phyloP scores from a whole-genome alignment of 2,113 vertebrate genomes.

The Ptilonorhynchus violaceus region DNA sequence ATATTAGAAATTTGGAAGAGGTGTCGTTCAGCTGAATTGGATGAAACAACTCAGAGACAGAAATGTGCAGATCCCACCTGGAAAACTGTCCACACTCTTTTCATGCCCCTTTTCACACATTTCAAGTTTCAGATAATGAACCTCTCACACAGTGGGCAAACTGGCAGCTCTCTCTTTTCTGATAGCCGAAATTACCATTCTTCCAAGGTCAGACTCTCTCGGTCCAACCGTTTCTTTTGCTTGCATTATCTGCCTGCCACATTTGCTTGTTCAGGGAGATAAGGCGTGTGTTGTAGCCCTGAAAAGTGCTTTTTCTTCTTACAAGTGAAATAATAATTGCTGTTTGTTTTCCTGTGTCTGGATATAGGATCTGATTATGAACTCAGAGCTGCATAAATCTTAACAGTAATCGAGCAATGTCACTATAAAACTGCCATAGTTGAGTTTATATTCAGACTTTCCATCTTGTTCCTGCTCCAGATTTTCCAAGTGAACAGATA shows the following conservation, averaged over 20 bases:
- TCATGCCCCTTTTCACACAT: not conserved
- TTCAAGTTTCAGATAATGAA: not conserved
- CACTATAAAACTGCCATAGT: not conserved
- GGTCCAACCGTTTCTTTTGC: not conserved
- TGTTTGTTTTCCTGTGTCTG: not conserved
- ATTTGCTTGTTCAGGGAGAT: not conserved
- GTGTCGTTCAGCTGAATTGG: not conserved
- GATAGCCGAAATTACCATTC: not conserved
- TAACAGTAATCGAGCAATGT: not conserved
- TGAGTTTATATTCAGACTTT: not conserved
- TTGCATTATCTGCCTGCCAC: not conserved
- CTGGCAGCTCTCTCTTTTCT: not conserved
- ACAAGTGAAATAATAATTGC: not conserved
- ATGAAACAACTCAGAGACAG: not conserved
- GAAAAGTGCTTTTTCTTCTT: not conserved
- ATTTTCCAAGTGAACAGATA: not conserved
- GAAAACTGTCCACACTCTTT: not conserved
- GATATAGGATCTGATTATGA: not conserved
- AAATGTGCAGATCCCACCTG: not conserved
- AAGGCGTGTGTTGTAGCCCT: not conserved
- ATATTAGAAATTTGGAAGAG: not conserved
- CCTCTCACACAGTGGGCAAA: not conserved
- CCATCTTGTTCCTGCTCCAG: not conserved
- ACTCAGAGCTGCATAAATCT: not conserved
- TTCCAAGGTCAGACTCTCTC: not conserved